Evolutionary conservation across 1,140 invertebrate species (phyloP).

Genomic region (Brachionus angularis): DNA sequence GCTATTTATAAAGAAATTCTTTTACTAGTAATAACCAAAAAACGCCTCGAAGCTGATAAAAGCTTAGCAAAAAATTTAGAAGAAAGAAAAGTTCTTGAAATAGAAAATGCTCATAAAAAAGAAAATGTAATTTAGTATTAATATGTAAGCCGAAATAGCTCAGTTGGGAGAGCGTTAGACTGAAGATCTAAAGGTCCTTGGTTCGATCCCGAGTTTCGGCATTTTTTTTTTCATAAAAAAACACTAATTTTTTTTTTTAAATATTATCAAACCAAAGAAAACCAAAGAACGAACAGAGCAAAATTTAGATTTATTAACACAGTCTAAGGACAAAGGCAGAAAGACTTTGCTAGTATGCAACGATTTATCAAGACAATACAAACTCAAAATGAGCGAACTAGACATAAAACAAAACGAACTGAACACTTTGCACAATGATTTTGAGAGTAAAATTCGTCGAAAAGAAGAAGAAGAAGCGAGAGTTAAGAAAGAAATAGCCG

Average conservation of each 20-base stretch:
- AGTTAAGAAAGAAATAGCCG: slow-evolving; percentile 52
- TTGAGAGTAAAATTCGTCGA: slow-evolving; percentile 52
- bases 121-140: slow-evolving; percentile 50
- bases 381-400: slow-evolving; percentile 51
- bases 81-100: slow-evolving; percentile 51
- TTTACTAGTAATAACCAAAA: slow-evolving; percentile 52
- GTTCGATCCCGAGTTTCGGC: slow-evolving; percentile 34
- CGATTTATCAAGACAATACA: slow-evolving; percentile 50
- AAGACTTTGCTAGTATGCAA: slow-evolving; percentile 50
- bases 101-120: slow-evolving; percentile 51
- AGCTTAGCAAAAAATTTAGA: slow-evolving; percentile 53
- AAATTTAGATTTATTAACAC: slow-evolving; percentile 44
- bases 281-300: slow-evolving; percentile 49
- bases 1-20: too few relatives aligned
- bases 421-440: slow-evolving; percentile 51
- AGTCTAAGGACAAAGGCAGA: slow-evolving; percentile 48
- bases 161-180: slow-evolving; percentile 29
- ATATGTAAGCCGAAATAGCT: slow-evolving; percentile 26
- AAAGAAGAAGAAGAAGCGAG: slow-evolving; percentile 53
- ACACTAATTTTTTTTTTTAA: slow-evolving; percentile 13
- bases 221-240: slow-evolving; percentile 4
- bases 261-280: too few relatives aligned
- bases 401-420: slow-evolving; percentile 52
- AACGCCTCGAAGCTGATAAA: slow-evolving; percentile 52
- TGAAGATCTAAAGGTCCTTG: slow-evolving; percentile 35